Evolutionary conservation across 2,888 invertebrate genomes (phyloP).

Genomic region (Hemaris fuciformis): DNA sequence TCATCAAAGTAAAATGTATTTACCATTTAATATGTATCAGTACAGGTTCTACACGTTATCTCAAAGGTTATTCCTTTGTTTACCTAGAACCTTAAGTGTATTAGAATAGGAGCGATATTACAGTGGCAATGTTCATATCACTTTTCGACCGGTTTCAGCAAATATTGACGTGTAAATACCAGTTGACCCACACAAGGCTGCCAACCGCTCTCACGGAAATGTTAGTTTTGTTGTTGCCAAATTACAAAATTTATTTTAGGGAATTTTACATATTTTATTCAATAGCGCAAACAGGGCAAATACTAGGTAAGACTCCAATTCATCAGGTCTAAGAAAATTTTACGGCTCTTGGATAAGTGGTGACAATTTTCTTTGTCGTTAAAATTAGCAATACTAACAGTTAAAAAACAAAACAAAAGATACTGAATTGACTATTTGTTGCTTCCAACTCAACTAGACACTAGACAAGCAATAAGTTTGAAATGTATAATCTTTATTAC

Average conservation of each 20-base stretch:
- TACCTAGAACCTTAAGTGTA: not conserved
- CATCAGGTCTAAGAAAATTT: no score
- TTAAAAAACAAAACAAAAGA: no score
- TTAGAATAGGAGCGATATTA: not conserved
- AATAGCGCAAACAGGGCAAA: no score
- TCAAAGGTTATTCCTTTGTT: slow-evolving; percentile 1
- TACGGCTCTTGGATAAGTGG: no score
- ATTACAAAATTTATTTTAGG: not conserved
- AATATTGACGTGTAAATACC: slow-evolving; percentile 25
- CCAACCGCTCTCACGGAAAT: slow-evolving; percentile 28
- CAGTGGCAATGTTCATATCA: not conserved
- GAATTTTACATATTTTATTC: not conserved
- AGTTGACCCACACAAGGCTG: slow-evolving; percentile 30
- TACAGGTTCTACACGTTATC: not conserved
- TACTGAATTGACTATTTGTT: no score
- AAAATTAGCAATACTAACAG: no score
- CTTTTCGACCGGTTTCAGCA: slow-evolving; percentile 3
- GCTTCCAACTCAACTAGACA: no score
- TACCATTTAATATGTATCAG: not conserved
- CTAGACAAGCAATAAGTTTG: no score
- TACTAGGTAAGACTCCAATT: no score
- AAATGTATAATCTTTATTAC: no score
- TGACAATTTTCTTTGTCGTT: no score
- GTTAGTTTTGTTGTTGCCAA: slow-evolving; percentile 11
- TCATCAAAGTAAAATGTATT: not conserved